A percentile compares a stretch with the other conserved stretches of the same genome.
Evolutionary conservation across 1,140 invertebrate genomes (phyloP).

Genomic region (Drosophila pseudoobscura): DNA sequence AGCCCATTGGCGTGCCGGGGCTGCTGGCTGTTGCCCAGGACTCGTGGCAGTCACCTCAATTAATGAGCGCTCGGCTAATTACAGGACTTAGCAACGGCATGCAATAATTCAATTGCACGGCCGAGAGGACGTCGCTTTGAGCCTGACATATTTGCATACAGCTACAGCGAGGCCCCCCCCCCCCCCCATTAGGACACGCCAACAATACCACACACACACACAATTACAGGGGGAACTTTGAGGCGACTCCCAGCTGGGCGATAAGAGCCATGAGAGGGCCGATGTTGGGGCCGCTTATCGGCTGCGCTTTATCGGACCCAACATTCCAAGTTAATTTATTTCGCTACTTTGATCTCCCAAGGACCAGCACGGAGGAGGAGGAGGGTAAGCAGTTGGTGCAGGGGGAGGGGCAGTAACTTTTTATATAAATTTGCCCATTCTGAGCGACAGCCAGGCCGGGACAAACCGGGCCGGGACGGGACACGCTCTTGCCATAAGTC

Average conservation of each 20-base stretch:
- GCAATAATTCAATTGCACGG: slow-evolving; percentile 74
- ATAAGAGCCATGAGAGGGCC: slow-evolving; percentile 57
- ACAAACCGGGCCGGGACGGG: not conserved
- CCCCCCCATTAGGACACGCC: slow-evolving; percentile 43
- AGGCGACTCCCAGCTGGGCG: slow-evolving; percentile 19
- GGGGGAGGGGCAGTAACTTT: slow-evolving; percentile 40
- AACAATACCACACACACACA: too few relatives aligned
- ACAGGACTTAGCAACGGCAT: slow-evolving; percentile 52
- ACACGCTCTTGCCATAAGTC: not conserved
- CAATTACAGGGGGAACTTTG: not conserved
- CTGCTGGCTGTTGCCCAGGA: too few relatives aligned
- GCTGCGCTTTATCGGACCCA: slow-evolving; percentile 49
- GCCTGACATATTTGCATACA: slow-evolving; percentile 27
- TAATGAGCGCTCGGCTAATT: slow-evolving; percentile 69
- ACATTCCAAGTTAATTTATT: slow-evolving; percentile 72
- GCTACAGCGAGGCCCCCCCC: too few relatives aligned
- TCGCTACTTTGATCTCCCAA: slow-evolving; percentile 61
- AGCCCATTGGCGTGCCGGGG: slow-evolving; percentile 22
- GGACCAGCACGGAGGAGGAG: not conserved
- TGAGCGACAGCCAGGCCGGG: slow-evolving; percentile 52
- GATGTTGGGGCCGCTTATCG: slow-evolving; percentile 53
- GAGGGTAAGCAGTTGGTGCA: not conserved
- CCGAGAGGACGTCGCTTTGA: slow-evolving; percentile 13
- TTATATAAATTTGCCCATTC: slow-evolving; percentile 68
- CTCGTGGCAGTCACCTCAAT: slow-evolving; percentile 56